These are phyloP conservation scores for Thumatha senex DNA, from an alignment of 2,888 invertebrate genomes.

Conservation along the genomic window DNA sequence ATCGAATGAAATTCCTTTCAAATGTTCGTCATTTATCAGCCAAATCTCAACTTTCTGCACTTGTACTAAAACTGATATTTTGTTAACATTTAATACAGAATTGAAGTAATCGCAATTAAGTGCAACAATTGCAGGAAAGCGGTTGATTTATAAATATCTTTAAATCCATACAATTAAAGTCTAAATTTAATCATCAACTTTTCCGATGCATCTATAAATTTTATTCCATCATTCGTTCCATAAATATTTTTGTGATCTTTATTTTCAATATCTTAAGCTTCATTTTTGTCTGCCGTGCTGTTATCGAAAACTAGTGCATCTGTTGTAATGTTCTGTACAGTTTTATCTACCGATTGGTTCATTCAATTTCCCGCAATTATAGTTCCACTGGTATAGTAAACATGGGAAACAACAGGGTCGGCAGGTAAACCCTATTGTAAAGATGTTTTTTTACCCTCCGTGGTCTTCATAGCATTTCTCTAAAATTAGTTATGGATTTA, in stretches of 20 bases:
- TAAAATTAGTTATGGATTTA: conserved; percentile 37
- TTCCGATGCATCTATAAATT: conserved; percentile 20
- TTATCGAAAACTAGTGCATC: conserved; percentile 18
- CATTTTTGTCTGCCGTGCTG: conserved; percentile 19
- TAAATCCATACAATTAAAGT: conserved; percentile 15
- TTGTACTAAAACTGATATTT: background rate
- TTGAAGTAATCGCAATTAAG: too few relatives aligned
- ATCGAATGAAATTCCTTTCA: conserved; percentile 37
- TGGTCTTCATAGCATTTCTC: conserved; percentile 34
- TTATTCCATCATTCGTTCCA: conserved; percentile 11
- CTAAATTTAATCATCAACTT: conserved; percentile 18
- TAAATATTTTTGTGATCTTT: conserved; percentile 16
- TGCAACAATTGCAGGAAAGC: conserved; percentile 26
- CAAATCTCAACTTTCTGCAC: conserved; percentile 29
- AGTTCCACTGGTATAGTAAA: conserved; percentile 75
- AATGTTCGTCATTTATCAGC: conserved; percentile 11
- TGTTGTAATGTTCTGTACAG: conserved; percentile 38
- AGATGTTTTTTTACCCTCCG: conserved; percentile 51
- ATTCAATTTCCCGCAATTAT: conserved; percentile 78
- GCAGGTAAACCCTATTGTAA: conserved; percentile 74
- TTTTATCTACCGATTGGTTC: conserved; percentile 57
- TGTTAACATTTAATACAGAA: too few relatives aligned
- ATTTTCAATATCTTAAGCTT: conserved; percentile 13
- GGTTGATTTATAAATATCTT: conserved; percentile 14
- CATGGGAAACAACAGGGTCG: conserved; percentile 62